These are phyloP conservation scores for Zoanthus sociatus DNA, from an alignment of 92 coral and sea anemone genomes.

Conservation along the genomic window DNA sequence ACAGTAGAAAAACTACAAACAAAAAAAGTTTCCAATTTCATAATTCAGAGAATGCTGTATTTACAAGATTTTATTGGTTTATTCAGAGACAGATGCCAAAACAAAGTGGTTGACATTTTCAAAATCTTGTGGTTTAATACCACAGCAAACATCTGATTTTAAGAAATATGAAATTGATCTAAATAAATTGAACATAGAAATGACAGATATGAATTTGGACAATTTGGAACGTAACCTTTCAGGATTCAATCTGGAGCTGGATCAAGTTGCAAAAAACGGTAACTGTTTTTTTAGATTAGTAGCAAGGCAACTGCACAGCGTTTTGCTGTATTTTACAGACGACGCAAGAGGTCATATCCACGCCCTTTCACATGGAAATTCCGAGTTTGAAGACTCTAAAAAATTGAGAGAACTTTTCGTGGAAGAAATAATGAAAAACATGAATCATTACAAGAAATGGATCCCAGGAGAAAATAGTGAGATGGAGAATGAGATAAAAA, in stretches of 20 bases:
- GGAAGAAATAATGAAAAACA: slow-evolving; percentile 56
- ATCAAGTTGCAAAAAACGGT: slow-evolving; percentile 52
- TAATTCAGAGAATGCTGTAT: too few species aligned
- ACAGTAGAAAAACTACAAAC: too few species aligned
- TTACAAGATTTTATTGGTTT: too few species aligned
- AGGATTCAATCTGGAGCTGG: slow-evolving; percentile 55
- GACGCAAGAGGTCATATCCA: not conserved
- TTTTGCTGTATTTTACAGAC: not conserved
- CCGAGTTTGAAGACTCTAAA: slow-evolving; percentile 35
- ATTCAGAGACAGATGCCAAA: too few species aligned
- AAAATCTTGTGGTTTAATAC: too few species aligned
- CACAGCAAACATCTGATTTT: too few species aligned
- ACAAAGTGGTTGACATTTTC: too few species aligned
- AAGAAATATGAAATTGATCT: too few species aligned
- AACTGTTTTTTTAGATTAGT: slow-evolving; percentile 59
- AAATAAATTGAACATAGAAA: too few species aligned
- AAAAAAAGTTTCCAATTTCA: too few species aligned
- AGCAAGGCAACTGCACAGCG: slow-evolving; percentile 32
- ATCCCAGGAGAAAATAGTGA: slow-evolving; percentile 40
- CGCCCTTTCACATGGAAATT: not conserved
- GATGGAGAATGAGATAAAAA: slow-evolving; percentile 28
- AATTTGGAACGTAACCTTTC: slow-evolving; percentile 56
- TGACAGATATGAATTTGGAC: slow-evolving; percentile 16
- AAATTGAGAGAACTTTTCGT: slow-evolving; percentile 27
- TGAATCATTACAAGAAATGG: slow-evolving; percentile 60